Evolutionary conservation across 1,140 invertebrate species (phyloP), one percentile per base, ranked within the genome.

Genomic region (Lepidotrigona ventralis): DNA sequence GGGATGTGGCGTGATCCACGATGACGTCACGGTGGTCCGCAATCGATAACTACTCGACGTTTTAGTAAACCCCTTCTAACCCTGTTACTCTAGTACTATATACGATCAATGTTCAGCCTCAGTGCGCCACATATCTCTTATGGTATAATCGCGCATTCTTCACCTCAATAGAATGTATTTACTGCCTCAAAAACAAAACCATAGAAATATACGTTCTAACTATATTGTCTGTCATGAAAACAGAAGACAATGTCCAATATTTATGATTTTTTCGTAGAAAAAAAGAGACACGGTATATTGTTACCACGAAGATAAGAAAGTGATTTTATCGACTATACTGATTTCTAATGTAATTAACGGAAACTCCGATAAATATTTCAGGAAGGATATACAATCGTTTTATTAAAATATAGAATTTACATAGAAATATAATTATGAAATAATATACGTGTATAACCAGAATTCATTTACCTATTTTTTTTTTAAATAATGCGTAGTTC

Each of bases 1-100:
- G 92, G 91, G 91, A 93, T 90, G 91, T 94, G 93, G 93, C 93
- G 93, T 93, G 93, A 93, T 94, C 92, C 91, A 87, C 70, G 88
- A 81, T 93, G 92, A 93, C 92, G 92, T 93, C 92, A 93, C 88
- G 14, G 33, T 64, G 60, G 69, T 80, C 69, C 71, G 66, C 87
- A 86, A 91, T 91, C 91, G 90, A 91, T 91, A 91, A 89, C 82
- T 88, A 70, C 78, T 72, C 26, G 53, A 81, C 72, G 11, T 80
- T 84, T 64, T 77, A 79, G 29, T 17, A 88, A 82, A 68, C 79
- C 78, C 75, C 82, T 63, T 66, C 78, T 78, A 79, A 76, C 72
- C 77, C 58, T 66, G 21, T 82, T 76, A 81, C 53, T 74, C 51
- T 81, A 66, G 70, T 81, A 60, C 64, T 29, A 77, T 29, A 6